phyloP scores from a whole-genome alignment of 2,888 invertebrate species.

The Philhelius pedissequus region DNA sequence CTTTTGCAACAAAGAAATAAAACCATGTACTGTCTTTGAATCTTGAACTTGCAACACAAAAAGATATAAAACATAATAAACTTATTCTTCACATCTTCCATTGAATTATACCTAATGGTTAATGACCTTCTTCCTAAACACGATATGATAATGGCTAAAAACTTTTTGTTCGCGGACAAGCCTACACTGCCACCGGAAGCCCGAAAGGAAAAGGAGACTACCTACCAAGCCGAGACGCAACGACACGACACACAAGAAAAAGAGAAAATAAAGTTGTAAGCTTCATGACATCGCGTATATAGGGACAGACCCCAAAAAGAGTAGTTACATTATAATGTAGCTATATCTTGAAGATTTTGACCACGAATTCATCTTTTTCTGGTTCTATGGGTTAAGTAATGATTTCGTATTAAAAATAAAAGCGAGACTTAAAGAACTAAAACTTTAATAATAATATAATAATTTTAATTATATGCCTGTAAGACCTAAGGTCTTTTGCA shows the following conservation, averaged over 20 bases:
- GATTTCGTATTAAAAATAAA: background rate
- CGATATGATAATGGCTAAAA: slow-evolving; percentile 9
- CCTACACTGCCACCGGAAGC: slow-evolving; percentile 42
- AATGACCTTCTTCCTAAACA: slow-evolving; percentile 34
- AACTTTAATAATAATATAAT: too few relatives aligned
- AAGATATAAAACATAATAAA: slow-evolving; percentile 29
- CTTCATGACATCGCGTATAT: slow-evolving; percentile 24
- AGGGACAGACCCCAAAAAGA: background rate
- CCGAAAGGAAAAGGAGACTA: slow-evolving; percentile 13
- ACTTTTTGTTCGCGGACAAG: background rate
- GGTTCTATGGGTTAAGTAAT: background rate
- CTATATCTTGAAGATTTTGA: slow-evolving; percentile 3
- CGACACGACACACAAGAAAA: background rate
- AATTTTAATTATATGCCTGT: too few relatives aligned
- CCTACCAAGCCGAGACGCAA: background rate
- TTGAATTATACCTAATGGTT: slow-evolving; percentile 53
- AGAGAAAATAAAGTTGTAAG: slow-evolving; percentile 15
- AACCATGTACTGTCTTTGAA: background rate
- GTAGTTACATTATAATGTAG: background rate
- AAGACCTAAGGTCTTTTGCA: too few relatives aligned
- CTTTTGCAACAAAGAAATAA: background rate
- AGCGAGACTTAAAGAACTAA: background rate
- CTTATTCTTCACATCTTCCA: slow-evolving; percentile 21
- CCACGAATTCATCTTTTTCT: slow-evolving; percentile 16
- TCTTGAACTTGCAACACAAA: background rate